Evolutionary conservation across 2,888 invertebrate species (phyloP), one percentile per base, ranked within the genome.

Genomic region (Linnaemya tessellans): DNA sequence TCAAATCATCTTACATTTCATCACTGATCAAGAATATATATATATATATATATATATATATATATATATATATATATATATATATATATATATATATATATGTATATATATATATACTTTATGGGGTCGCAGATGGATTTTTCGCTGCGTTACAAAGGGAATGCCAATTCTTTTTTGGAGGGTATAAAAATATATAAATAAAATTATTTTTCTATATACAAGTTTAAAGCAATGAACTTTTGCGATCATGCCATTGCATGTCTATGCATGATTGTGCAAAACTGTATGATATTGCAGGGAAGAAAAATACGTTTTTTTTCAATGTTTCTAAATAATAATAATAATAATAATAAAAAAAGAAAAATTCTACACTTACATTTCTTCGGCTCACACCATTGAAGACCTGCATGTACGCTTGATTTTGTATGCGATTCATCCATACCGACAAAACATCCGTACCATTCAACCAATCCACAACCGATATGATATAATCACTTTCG

Each of bases 361-460:
- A 68, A 60, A n/a, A 35, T 30, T 58, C 10, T 30, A 15, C 38
- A 86, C 88, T 83, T 85, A 92, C 92, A 88, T 88, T 89, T 68
- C 89, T 88, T 0, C 92, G 88, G 10, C 87, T 87, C 22, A 92
- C 91, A 43, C 93, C 93, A 22, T 93, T 93, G 90, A 97, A 97
- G 4, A 95, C 92, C 13, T 95, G 94, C 79, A 95, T 91, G 74
- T 94, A 93, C 20, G 96, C 95, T 74, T 94, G 93, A 89, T 97
- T 98, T 92, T 99, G 98, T 35, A 96, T 95, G 74, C 98, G 94
- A 92, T 98, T 97, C 93, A 97, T 96, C 97, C 98, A 98, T 84
- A 97, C 95, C 15, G 98, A 94, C 10, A 95, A 94, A 15, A 98
- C 93, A 15, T 95, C 93, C 46, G 94, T 93, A 87, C 95, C 94